These are phyloP conservation scores for Anoplophora glabripennis DNA, from an alignment of 1,140 invertebrate genomes.

Conservation along the genomic window DNA sequence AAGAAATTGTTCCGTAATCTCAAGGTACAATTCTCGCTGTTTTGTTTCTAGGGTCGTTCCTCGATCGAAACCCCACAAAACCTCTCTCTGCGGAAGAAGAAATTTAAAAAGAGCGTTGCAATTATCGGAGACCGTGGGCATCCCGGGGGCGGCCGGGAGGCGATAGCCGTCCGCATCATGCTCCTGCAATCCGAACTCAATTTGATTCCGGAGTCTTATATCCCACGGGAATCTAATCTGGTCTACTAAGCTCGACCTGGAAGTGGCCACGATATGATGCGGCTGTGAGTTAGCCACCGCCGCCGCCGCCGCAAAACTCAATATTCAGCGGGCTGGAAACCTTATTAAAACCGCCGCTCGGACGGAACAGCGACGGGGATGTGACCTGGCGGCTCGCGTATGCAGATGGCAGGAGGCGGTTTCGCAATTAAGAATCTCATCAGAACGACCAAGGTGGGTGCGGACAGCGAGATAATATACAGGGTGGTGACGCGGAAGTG, in stretches of 20 bases:
- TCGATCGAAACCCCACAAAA: no score
- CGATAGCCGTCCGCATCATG: conserved; percentile 12
- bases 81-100: no score
- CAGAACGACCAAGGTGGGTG: no score
- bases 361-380: conserved; percentile 33
- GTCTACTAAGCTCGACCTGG: conserved; percentile 45
- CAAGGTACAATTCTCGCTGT: no score
- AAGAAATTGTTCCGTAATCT: no score
- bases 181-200: conserved; percentile 46
- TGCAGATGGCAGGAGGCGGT: conserved; percentile 9
- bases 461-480: no score
- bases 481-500: no score
- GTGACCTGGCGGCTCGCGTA: conserved; percentile 8
- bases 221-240: conserved; percentile 43
- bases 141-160: no score
- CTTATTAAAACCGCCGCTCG: conserved; percentile 47
- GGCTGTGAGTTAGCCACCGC: conserved; percentile 31
- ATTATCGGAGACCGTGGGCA: conserved; percentile 16
- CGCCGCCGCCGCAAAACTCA: conserved; percentile 44
- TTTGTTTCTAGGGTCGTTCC: no score
- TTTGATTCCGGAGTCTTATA: conserved; percentile 44
- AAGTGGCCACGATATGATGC: conserved; percentile 43
- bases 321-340: conserved; percentile 49
- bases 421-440: conserved; percentile 15
- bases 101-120: background rate